phyloP scores from a whole-genome alignment of 2,888 invertebrate species.

The Rhyacophila evoluta region DNA sequence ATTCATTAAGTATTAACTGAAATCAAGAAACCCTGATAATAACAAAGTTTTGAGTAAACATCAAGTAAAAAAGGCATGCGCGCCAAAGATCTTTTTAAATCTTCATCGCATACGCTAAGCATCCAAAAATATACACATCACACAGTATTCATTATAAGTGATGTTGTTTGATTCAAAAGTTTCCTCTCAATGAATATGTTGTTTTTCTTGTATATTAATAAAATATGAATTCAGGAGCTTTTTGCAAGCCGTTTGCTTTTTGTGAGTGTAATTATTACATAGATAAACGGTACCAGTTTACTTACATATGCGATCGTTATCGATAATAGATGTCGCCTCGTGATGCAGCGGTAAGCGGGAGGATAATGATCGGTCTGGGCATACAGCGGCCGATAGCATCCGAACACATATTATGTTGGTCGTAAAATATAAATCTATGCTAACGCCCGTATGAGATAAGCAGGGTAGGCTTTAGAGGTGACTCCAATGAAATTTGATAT shows the following conservation, averaged over 20 bases:
- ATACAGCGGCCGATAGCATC: conserved; percentile 11
- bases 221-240: neutral
- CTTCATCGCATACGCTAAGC: too few relatives aligned
- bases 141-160: too few relatives aligned
- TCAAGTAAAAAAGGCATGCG: too few relatives aligned
- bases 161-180: too few relatives aligned
- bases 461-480: neutral
- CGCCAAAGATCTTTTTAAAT: too few relatives aligned
- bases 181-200: too few relatives aligned
- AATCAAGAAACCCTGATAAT: too few relatives aligned
- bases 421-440: neutral
- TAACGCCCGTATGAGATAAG: neutral
- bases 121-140: too few relatives aligned
- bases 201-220: too few relatives aligned
- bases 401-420: neutral
- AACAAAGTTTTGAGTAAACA: too few relatives aligned
- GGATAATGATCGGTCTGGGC: neutral
- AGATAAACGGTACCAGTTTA: conserved; percentile 15
- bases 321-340: conserved; percentile 22
- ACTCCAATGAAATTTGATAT: too few relatives aligned
- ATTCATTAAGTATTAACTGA: too few relatives aligned
- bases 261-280: neutral
- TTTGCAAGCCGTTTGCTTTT: neutral
- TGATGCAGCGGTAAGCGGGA: neutral
- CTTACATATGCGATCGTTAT: conserved; percentile 27